These are phyloP conservation scores for Endotricha flammealis DNA, from an alignment of 2,888 invertebrate species.

Conservation along the genomic window DNA sequence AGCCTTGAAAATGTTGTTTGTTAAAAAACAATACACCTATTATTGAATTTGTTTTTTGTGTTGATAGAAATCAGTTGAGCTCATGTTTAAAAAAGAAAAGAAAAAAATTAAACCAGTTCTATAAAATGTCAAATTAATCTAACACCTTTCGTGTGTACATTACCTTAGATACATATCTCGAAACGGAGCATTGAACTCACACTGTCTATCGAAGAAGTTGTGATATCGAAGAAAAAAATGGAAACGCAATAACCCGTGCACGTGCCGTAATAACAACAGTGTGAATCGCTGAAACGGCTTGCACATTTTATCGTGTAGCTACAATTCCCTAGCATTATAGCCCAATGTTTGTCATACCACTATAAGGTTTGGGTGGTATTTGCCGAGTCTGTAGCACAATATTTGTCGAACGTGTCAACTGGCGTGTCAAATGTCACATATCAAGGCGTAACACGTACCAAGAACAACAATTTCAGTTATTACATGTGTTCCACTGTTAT, in stretches of 20 bases:
- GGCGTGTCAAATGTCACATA: conserved; percentile 66
- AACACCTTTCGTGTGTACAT: neutral
- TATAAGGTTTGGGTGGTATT: conserved; percentile 58
- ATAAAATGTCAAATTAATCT: no score
- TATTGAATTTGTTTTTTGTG: no score
- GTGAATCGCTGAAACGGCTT: conserved; percentile 56
- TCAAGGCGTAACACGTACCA: conserved; percentile 68
- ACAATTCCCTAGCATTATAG: conserved; percentile 49
- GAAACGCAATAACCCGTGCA: conserved; percentile 48
- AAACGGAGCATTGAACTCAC: neutral
- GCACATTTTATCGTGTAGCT: conserved; percentile 64
- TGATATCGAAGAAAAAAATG: conserved; percentile 21
- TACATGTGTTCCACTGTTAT: conserved; percentile 62
- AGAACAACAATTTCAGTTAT: conserved; percentile 59
- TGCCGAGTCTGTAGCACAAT: conserved; percentile 67
- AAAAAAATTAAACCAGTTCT: no score
- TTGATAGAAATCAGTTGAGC: no score
- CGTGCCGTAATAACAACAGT: conserved; percentile 50
- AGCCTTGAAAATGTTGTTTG: no score
- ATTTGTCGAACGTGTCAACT: conserved; percentile 75
- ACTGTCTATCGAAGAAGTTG: conserved; percentile 2
- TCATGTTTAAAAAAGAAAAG: neutral
- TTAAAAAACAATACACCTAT: no score
- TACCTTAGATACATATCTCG: neutral
- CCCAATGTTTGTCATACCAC: conserved; percentile 58